Evolutionary conservation across 2,888 invertebrate species (phyloP).

Genomic region (Drosophila neutralis): DNA sequence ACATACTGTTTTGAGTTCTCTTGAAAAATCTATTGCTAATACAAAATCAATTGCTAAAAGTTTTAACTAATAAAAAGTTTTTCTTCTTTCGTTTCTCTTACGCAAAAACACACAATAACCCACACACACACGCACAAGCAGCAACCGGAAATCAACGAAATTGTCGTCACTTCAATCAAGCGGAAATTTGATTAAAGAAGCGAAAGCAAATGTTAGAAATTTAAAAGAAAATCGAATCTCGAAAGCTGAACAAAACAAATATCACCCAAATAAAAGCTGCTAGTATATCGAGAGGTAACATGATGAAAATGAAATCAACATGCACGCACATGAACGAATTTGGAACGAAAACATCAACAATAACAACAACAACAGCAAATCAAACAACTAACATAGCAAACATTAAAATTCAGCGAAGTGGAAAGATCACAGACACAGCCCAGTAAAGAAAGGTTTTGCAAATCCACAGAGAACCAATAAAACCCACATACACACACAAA

Average conservation of each 20-base stretch:
- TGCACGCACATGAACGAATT: slow-evolving; percentile 73
- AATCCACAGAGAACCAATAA: slow-evolving; percentile 33
- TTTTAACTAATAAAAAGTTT: slow-evolving; percentile 45
- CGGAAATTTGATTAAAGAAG: slow-evolving; percentile 79
- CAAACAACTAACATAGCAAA: slow-evolving; percentile 51
- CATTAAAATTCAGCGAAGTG: slow-evolving; percentile 76
- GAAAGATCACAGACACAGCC: slow-evolving; percentile 44
- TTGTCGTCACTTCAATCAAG: slow-evolving; percentile 78
- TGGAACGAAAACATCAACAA: slow-evolving; percentile 15
- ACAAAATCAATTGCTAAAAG: slow-evolving; percentile 1
- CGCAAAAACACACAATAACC: neutral
- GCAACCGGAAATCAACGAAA: slow-evolving; percentile 73
- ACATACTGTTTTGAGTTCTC: neutral
- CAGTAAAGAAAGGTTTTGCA: slow-evolving; percentile 22
- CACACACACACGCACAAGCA: neutral
- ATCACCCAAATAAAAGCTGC: slow-evolving; percentile 22
- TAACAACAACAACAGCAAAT: neutral
- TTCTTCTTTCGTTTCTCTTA: slow-evolving; percentile 13
- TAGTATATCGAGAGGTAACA: slow-evolving; percentile 67
- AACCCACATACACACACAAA: slow-evolving; percentile 19
- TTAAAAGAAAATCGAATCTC: slow-evolving; percentile 36
- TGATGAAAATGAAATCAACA: slow-evolving; percentile 68
- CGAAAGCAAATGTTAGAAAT: slow-evolving; percentile 75
- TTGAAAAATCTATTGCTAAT: neutral
- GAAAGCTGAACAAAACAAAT: slow-evolving; percentile 40